Evolutionary conservation across 2,888 invertebrate species (phyloP).

Genomic region (Phragmatobia fuliginosa): DNA sequence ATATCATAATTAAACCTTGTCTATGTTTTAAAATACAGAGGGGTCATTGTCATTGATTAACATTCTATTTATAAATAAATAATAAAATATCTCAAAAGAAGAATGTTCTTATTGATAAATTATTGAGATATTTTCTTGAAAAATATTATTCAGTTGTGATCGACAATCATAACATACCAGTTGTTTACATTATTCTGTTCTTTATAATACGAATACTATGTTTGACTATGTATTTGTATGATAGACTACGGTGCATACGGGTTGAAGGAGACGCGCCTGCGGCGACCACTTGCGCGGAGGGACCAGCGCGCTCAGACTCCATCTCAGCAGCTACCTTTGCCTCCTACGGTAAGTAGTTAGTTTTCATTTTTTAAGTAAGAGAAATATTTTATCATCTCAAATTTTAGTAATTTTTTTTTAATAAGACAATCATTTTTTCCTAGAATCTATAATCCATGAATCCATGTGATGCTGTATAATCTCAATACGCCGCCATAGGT

Average conservation of each 20-base stretch:
- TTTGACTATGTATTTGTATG: slow-evolving; percentile 32
- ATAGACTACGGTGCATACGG: slow-evolving; percentile 81
- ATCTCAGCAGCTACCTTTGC: slow-evolving; percentile 72
- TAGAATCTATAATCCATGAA: no score
- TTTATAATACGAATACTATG: background rate
- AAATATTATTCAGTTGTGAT: slow-evolving; percentile 7
- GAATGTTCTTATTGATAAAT: slow-evolving; percentile 24
- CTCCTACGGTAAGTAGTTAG: slow-evolving; percentile 71
- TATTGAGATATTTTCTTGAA: slow-evolving; percentile 15
- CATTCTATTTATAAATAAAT: slow-evolving; percentile 14
- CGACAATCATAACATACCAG: slow-evolving; percentile 1
- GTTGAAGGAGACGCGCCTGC: slow-evolving; percentile 77
- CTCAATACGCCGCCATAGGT: no score
- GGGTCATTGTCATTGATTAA: slow-evolving; percentile 9
- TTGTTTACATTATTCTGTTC: slow-evolving; percentile 9
- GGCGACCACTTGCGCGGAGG: slow-evolving; percentile 73
- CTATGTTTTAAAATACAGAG: background rate
- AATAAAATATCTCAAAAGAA: slow-evolving; percentile 2
- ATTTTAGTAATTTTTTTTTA: no score
- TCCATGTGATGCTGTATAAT: no score
- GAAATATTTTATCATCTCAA: no score
- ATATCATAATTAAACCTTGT: background rate
- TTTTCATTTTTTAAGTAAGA: no score
- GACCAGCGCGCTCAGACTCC: slow-evolving; percentile 76
- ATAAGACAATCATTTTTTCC: no score